Conservation (phyloP, 2,797 vertebrate species). For the Huso huso region DNA sequence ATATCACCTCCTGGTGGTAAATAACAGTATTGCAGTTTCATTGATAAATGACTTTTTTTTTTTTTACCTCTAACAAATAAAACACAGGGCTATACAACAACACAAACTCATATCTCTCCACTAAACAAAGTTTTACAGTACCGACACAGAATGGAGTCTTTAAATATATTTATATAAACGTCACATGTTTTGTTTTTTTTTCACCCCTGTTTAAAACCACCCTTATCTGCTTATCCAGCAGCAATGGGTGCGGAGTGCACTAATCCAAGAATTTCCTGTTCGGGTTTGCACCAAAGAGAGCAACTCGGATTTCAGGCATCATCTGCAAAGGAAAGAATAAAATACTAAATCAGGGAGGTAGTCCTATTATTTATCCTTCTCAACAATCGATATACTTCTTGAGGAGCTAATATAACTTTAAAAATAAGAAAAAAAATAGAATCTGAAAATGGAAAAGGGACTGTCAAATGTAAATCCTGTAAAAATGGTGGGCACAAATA, state of each 20-base stretch:
- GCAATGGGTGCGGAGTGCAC: conserved; percentile 19
- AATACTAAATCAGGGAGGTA: neutral
- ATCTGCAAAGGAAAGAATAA: conserved; percentile 56
- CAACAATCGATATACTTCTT: neutral
- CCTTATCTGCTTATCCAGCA: neutral
- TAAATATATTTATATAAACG: neutral
- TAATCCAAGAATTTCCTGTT: conserved; percentile 90
- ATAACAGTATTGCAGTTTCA: neutral
- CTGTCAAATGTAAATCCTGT: neutral
- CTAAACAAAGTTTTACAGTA: neutral
- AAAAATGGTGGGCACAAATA: too few relatives aligned
- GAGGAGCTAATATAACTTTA: neutral
- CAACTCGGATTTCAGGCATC: conserved; percentile 88
- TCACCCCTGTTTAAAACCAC: neutral
- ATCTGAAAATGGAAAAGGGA: neutral
- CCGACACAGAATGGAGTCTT: conserved; percentile 1
- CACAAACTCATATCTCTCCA: conserved; percentile 8
- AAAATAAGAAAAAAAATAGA: neutral
- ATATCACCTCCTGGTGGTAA: too few relatives aligned
- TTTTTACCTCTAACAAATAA: conserved; percentile 1
- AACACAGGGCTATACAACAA: conserved; percentile 8
- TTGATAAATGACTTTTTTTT: neutral
- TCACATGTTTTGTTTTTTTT: neutral
- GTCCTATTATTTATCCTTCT: neutral
- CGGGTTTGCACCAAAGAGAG: conserved; percentile 80